Evolutionary conservation across 2,113 vertebrate species (phyloP).

Genomic region (Ochotona curzoniae): DNA sequence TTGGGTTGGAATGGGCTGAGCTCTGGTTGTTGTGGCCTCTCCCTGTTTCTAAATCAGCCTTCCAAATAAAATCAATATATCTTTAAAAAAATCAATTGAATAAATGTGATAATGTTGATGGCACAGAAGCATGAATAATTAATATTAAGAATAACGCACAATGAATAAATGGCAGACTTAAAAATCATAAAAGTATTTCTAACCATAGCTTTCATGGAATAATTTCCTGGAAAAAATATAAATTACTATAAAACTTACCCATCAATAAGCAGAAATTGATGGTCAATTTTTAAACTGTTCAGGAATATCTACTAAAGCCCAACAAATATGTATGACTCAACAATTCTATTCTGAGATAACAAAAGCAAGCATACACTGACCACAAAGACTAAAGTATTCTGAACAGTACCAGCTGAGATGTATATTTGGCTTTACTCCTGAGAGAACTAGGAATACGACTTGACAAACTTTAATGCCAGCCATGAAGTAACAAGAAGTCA

Average conservation of each 20-base stretch:
- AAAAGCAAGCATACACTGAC: not conserved
- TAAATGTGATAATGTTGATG: not conserved
- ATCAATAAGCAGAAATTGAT: not conserved
- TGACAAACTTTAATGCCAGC: not conserved
- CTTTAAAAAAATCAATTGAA: not conserved
- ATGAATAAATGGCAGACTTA: not conserved
- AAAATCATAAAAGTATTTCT: not conserved
- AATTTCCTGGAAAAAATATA: slow-evolving; percentile 9
- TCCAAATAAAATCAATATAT: not conserved
- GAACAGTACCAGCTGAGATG: not conserved
- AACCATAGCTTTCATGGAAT: not conserved
- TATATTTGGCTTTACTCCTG: too few species aligned
- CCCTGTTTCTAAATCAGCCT: too few species aligned
- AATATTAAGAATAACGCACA: not conserved
- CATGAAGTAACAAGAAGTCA: slow-evolving; percentile 5
- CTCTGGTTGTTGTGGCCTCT: too few species aligned
- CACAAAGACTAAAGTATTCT: not conserved
- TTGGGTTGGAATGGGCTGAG: too few species aligned
- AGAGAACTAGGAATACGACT: not conserved
- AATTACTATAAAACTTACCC: not conserved
- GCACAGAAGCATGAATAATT: not conserved
- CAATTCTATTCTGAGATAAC: not conserved
- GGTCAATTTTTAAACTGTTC: not conserved
- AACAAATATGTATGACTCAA: not conserved
- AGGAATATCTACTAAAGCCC: not conserved